phyloP scores from a whole-genome alignment of 2,888 invertebrate genomes.

The Patella ulyssiponensis region DNA sequence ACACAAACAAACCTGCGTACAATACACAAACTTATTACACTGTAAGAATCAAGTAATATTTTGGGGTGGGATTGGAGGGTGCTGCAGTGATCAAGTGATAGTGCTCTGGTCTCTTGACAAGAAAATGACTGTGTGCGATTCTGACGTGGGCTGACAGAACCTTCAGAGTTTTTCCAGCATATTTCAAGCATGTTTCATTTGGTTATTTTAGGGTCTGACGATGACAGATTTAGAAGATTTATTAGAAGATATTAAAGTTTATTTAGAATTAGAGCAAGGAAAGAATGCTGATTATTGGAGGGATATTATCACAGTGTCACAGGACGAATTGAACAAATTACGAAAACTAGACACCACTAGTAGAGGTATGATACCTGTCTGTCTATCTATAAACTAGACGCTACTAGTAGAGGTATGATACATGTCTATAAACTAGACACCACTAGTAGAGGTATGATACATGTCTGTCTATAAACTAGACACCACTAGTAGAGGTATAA shows the following conservation, averaged over 20 bases:
- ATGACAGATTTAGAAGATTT: slow-evolving; percentile 94
- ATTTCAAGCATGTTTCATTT: background rate
- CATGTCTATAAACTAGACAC: slow-evolving; percentile 21
- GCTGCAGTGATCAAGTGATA: too few species aligned
- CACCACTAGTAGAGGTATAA: slow-evolving; percentile 51
- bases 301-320: slow-evolving; percentile 94
- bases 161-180: too few species aligned
- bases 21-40: too few species aligned
- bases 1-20: too few species aligned
- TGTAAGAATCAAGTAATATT: too few species aligned
- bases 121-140: too few species aligned
- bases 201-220: slow-evolving; percentile 77
- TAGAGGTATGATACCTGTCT: slow-evolving; percentile 41
- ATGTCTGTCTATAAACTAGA: too few species aligned
- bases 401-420: slow-evolving; percentile 49
- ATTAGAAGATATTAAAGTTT: slow-evolving; percentile 90
- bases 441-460: slow-evolving; percentile 46
- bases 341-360: slow-evolving; percentile 78
- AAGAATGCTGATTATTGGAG: slow-evolving; percentile 94
- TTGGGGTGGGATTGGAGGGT: too few species aligned
- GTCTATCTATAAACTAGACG: background rate
- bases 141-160: too few species aligned
- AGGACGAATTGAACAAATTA: slow-evolving; percentile 89
- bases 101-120: too few species aligned
- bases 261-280: slow-evolving; percentile 91